These are phyloP conservation scores for Petaurus breviceps DNA, from an alignment of 2,113 vertebrate species.

Conservation along the genomic window DNA sequence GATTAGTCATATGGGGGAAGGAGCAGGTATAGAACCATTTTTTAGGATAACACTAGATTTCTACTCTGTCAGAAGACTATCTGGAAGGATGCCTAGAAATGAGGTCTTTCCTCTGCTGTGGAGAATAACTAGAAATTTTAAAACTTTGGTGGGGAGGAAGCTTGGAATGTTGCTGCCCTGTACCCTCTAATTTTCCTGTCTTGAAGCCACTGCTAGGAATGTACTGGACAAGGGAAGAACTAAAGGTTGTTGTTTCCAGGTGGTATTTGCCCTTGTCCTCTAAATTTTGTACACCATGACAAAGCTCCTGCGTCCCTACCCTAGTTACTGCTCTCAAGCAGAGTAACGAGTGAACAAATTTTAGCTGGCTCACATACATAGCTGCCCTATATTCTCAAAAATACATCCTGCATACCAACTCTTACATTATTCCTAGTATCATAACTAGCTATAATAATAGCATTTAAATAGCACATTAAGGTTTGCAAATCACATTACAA, in stretches of 20 bases:
- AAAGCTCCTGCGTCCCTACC: not conserved
- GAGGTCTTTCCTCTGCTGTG: not conserved
- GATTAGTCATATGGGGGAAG: not conserved
- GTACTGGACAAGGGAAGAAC: no score
- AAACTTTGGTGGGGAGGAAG: not conserved
- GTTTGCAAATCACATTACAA: not conserved
- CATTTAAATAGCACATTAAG: not conserved
- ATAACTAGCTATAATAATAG: not conserved
- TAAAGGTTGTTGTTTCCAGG: not conserved
- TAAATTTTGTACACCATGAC: not conserved
- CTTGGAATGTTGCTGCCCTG: not conserved
- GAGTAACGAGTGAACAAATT: not conserved
- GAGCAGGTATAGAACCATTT: not conserved
- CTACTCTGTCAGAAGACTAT: not conserved
- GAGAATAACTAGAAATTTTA: not conserved
- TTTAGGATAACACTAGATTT: not conserved
- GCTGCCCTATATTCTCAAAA: not conserved
- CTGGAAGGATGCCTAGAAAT: not conserved
- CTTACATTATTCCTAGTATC: not conserved
- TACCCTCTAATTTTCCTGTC: not conserved
- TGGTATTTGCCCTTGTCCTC: not conserved
- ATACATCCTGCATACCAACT: not conserved
- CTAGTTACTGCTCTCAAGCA: not conserved
- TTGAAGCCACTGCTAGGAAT: not conserved
- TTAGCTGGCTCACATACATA: not conserved